Evolutionary conservation across 2,888 invertebrate species (phyloP), one percentile per base, ranked within the genome.

Genomic region (Gryllus longicercus): DNA sequence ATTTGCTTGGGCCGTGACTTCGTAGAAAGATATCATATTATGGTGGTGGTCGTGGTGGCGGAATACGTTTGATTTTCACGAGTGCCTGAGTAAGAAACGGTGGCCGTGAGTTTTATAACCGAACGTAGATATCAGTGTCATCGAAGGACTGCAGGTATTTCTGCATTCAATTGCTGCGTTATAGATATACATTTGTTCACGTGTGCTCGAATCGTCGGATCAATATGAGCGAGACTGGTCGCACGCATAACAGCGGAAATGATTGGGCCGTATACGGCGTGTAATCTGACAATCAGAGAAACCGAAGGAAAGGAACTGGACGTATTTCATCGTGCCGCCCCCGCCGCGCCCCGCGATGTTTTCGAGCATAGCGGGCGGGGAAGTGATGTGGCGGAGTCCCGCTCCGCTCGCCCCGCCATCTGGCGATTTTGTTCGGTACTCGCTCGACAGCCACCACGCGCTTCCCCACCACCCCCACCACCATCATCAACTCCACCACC

Each of bases 351-450:
- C 16, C 63, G 63, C 63, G 63, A 63, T 63, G 63, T 63, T 63
- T 63, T 63, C 63, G 16, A 63, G 16, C 63, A 14, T 63, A n/a
- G 14, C 63, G 16, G 63, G 63, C 63, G 63, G 63, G 63, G 63
- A 63, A 63, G 38, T 38, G 38, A 63, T 63, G 63, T 63, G 63
- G 63, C 14, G 63, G n/a, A 63, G 63, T 14, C n/a, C 63, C 63
- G 63, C 63, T 63, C 63, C 63, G 63, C 14, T 63, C 16, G 63
- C n/a, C 63, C 63, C 63, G n/a, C 63, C 63, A 63, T 63, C 63
- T 63, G 63, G 63, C 63, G 63, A 63, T 63, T 63, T 63, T n/a
- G 63, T 63, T 63, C 63, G 63, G 63, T 63, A 63, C 63, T 63
- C 63, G 63, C 63, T 63, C 63, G 63, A 63, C 63, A 63, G 63